Evolutionary conservation across 2,888 invertebrate species (phyloP).

Genomic region (Gortyna flavago): DNA sequence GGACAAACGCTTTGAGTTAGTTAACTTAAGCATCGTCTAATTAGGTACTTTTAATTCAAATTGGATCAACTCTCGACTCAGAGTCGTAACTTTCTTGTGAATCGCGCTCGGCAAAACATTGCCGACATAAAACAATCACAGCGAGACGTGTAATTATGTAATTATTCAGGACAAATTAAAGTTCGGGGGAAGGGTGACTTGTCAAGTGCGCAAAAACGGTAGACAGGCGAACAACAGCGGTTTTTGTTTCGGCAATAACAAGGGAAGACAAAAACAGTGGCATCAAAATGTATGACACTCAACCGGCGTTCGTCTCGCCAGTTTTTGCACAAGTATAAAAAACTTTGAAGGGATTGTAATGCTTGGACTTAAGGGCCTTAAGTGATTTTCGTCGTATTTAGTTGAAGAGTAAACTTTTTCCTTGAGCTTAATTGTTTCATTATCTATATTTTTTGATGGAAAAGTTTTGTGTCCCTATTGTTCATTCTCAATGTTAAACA

Average conservation of each 20-base stretch:
- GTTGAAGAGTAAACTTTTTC: constrained; percentile 79
- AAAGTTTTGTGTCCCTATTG: constrained; percentile 65
- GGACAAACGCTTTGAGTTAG: constrained; percentile 74
- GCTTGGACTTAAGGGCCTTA: constrained; percentile 70
- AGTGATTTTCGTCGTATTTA: constrained; percentile 83
- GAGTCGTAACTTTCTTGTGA: constrained; percentile 66
- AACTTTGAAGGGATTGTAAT: constrained; percentile 78
- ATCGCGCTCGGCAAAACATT: constrained; percentile 65
- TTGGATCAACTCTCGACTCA: constrained; percentile 68
- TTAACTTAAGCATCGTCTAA: constrained; percentile 75
- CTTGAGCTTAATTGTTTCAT: constrained; percentile 81
- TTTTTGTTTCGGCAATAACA: constrained; percentile 84
- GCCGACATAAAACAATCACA: constrained; percentile 72
- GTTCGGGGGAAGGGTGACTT: constrained; percentile 81
- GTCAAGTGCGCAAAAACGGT: constrained; percentile 85
- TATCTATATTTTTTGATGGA: constrained; percentile 71
- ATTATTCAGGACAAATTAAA: constrained; percentile 86
- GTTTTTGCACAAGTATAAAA: constrained; percentile 77
- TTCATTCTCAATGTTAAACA: constrained; percentile 34
- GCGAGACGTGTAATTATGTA: constrained; percentile 82
- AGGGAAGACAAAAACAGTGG: constrained; percentile 80
- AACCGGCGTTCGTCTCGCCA: constrained; percentile 74
- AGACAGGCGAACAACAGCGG: constrained; percentile 81
- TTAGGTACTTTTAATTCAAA: constrained; percentile 78
- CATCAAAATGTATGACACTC: constrained; percentile 87